These are phyloP conservation scores for Phaetusa simplex DNA, from an alignment of 2,113 vertebrate species.

Conservation along the genomic window DNA sequence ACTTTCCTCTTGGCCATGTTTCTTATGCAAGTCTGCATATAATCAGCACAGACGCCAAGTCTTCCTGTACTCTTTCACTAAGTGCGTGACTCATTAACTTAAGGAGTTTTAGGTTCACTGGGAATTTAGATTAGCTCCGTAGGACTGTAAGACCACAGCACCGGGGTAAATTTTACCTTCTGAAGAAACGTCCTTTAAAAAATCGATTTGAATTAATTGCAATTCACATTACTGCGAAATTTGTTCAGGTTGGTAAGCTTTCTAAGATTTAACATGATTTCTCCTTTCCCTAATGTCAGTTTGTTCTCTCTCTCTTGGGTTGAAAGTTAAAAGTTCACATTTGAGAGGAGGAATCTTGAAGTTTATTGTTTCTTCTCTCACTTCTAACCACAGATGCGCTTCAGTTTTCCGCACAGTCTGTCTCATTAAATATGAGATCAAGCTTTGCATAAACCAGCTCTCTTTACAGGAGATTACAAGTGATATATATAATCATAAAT, in stretches of 20 bases:
- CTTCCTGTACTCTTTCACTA: neutral
- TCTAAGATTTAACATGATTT: neutral
- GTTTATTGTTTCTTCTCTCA: neutral
- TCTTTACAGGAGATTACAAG: neutral
- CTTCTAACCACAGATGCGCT: neutral
- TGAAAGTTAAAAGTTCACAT: neutral
- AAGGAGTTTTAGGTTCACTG: neutral
- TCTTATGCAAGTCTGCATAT: neutral
- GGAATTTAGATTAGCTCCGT: neutral
- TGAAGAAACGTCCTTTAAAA: neutral
- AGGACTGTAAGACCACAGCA: neutral
- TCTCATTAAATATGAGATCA: neutral
- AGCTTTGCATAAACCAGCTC: neutral
- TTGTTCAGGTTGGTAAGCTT: neutral
- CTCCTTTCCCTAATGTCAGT: neutral
- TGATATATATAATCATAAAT: neutral
- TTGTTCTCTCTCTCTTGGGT: neutral
- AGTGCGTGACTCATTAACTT: constrained; percentile 29
- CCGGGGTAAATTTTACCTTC: neutral
- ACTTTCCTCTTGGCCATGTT: neutral
- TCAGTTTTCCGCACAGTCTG: neutral
- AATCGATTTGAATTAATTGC: neutral
- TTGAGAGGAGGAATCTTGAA: neutral
- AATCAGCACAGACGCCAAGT: neutral
- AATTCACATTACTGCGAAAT: neutral